phyloP scores from a whole-genome alignment of 2,113 vertebrate genomes.

The Cepphus grylle region DNA sequence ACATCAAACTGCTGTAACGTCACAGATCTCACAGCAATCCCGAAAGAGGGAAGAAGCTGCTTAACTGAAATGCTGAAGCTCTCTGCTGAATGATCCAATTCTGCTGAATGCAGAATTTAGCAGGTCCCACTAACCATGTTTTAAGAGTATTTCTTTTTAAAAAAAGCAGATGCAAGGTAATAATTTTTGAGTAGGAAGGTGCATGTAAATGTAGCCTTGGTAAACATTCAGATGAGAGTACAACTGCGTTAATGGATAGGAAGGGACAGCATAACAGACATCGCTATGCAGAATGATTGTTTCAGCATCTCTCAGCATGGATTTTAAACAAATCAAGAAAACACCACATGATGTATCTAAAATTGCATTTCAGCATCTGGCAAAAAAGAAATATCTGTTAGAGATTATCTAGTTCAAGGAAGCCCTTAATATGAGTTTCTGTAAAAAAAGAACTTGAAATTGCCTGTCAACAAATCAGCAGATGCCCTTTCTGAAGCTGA shows the following conservation, averaged over 20 bases:
- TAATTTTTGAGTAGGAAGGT: not conserved
- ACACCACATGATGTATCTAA: slow-evolving; percentile 20
- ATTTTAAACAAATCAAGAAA: slow-evolving; percentile 26
- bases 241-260: not conserved
- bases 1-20: not conserved
- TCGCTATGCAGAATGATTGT: not conserved
- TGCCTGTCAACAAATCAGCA: slow-evolving; percentile 44
- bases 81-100: not conserved
- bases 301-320: slow-evolving; percentile 6
- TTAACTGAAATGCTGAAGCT: not conserved
- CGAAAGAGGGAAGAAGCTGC: not conserved
- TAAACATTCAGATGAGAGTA: not conserved
- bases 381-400: slow-evolving; percentile 35
- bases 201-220: not conserved
- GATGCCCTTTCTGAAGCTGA: slow-evolving; percentile 42
- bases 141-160: not conserved
- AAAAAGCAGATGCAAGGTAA: not conserved
- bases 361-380: slow-evolving; percentile 33
- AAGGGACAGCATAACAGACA: not conserved
- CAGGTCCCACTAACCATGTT: not conserved
- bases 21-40: not conserved
- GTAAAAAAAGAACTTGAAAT: slow-evolving; percentile 54
- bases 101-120: not conserved
- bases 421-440: slow-evolving; percentile 37
- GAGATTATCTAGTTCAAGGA: not conserved